Base-by-base conservation (phyloP, 2,888 invertebrate genomes). In the Cantharis nigra region DNA sequence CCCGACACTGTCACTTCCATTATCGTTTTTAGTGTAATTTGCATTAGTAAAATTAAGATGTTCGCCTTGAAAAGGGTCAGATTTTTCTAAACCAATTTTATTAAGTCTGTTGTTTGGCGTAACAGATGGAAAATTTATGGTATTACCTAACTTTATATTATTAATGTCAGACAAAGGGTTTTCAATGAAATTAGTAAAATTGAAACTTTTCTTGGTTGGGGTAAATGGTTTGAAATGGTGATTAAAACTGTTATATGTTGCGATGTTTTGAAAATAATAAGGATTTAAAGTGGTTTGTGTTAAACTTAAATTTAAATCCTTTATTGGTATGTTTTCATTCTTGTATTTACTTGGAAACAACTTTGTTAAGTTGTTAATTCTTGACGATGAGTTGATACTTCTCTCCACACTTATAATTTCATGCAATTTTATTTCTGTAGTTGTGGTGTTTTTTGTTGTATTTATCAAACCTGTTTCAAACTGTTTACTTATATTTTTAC, bases 211-310 rank as follows among this genome's bases (percentile, higher is more conserved):
- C 70, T 62, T 18, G 2, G 20, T 70, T 5, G 23, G 62, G 26
- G 16, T 62, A 62, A 28, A 71, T 3, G 71, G 26, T 26, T 71
- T 62, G 14, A 71, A 71, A 71, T 71, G 28, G 23, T 71, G 49
- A 62, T 62, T 62, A 70, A 70, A 63, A 14, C 26, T 71, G 62
- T 16, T 62, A 26, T 63, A 71, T 14, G 62, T 63, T 26, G 20
- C 26, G 26, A 11, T 63, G 71, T 71, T 65, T 72, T 72, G 33
- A 72, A 64, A 65, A 26, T 72, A 16, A 14, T 65, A 14, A 23
- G 72, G 65, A 33, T 65, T 72, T 23, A 49, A 33, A 23, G 72
- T 64, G 65, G 28, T 64, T 72, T 72, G n/a, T n/a, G 49, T 49
- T 49, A 49, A 49, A 49, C 49, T 49, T n/a, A 13, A 49, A 49